Evolutionary conservation across 2,113 vertebrate genomes (phyloP).

Genomic region (Chamaetylas fuelleborni): DNA sequence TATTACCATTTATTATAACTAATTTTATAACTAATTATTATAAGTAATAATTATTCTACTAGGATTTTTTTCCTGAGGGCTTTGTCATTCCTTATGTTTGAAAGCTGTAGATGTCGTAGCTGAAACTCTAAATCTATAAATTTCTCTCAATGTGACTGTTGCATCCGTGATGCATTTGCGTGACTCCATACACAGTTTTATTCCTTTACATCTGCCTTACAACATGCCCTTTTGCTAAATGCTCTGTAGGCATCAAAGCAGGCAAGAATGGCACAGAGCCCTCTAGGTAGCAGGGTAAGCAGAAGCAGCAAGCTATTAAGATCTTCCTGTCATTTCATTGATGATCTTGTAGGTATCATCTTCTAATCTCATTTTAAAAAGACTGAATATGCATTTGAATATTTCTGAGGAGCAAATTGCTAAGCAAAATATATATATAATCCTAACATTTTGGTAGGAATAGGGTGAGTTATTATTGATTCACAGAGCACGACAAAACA

Average conservation of each 20-base stretch:
- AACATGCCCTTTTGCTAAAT: background rate
- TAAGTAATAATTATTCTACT: slow-evolving; percentile 49
- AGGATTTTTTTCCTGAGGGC: slow-evolving; percentile 66
- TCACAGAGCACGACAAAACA: slow-evolving; percentile 84
- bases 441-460: slow-evolving; percentile 71
- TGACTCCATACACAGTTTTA: background rate
- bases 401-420: slow-evolving; percentile 38
- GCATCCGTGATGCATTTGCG: accelerated
- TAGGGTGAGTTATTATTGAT: slow-evolving; percentile 82
- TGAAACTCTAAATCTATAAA: slow-evolving; percentile 44
- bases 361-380: background rate
- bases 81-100: slow-evolving; percentile 45
- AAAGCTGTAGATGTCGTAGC: slow-evolving; percentile 40
- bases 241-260: background rate
- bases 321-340: background rate
- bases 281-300: background rate
- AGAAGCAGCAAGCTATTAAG: background rate
- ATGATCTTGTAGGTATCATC: background rate
- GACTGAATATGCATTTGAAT: background rate
- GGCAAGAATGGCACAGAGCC: background rate
- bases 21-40: slow-evolving; percentile 51
- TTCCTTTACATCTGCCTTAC: background rate
- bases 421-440: slow-evolving; percentile 58
- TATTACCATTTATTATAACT: slow-evolving; percentile 38
- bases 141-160: background rate